Evolutionary conservation across 2,888 invertebrate species (phyloP).

Genomic region (Holacanthella duospinosa): DNA sequence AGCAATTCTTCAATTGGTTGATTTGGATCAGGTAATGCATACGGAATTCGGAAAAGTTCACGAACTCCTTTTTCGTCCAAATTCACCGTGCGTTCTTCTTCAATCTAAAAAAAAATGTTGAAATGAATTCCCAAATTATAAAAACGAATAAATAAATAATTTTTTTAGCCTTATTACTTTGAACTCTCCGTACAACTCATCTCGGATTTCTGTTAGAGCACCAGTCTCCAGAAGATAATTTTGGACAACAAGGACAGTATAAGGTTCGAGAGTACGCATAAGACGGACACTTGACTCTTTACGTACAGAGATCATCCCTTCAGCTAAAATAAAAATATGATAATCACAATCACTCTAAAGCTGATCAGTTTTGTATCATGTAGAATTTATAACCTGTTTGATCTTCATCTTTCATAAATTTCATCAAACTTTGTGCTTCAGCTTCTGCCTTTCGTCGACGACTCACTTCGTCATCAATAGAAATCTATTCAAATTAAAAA

Average conservation of each 20-base stretch:
- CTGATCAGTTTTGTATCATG: neutral
- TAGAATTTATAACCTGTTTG: slow-evolving; percentile 10
- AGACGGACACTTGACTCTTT: slow-evolving; percentile 28
- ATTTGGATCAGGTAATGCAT: slow-evolving; percentile 25
- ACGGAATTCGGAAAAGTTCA: slow-evolving; percentile 30
- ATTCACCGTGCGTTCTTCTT: slow-evolving; percentile 28
- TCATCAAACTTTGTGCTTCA: slow-evolving; percentile 24
- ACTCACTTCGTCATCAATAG: slow-evolving; percentile 29
- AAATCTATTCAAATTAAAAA: slow-evolving; percentile 21
- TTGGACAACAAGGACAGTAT: slow-evolving; percentile 30
- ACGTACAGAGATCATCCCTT: slow-evolving; percentile 16
- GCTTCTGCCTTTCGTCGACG: slow-evolving; percentile 26
- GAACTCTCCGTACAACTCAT: slow-evolving; percentile 28
- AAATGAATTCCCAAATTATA: neutral
- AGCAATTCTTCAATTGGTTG: slow-evolving; percentile 4
- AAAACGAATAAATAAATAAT: neutral
- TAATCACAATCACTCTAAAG: neutral
- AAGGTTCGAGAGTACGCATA: slow-evolving; percentile 21
- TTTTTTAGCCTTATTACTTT: slow-evolving; percentile 12
- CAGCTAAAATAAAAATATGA: slow-evolving; percentile 8
- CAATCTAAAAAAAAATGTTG: slow-evolving; percentile 15
- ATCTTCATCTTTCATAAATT: slow-evolving; percentile 22
- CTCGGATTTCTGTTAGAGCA: slow-evolving; percentile 34
- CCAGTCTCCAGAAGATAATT: slow-evolving; percentile 35
- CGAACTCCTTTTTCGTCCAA: slow-evolving; percentile 29